A percentile compares a stretch with the other conserved stretches of the same genome.
These are phyloP conservation scores for Cercocebus atys DNA, from an alignment of 2,113 vertebrate genomes.

Conservation along the genomic window DNA sequence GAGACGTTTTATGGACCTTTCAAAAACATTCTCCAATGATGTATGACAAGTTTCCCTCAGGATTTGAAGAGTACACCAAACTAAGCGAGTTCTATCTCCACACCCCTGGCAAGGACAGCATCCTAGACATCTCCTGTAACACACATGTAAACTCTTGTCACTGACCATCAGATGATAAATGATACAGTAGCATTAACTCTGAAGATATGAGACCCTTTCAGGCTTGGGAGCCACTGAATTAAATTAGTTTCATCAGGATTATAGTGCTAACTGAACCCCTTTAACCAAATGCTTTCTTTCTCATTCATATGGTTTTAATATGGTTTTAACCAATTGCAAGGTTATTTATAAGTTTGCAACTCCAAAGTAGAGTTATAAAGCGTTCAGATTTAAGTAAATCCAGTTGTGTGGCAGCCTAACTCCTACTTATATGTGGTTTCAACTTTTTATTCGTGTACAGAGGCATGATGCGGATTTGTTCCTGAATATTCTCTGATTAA, in stretches of 20 bases:
- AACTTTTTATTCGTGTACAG: slow-evolving; percentile 83
- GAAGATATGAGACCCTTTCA: slow-evolving; percentile 70
- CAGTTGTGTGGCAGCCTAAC: slow-evolving; percentile 93
- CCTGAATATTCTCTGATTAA: slow-evolving; percentile 82
- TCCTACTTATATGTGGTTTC: slow-evolving; percentile 92
- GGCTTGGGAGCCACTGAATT: slow-evolving; percentile 76
- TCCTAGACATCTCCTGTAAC: slow-evolving; percentile 38
- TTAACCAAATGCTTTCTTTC: slow-evolving; percentile 84
- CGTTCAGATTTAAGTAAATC: slow-evolving; percentile 94
- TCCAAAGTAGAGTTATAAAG: slow-evolving; percentile 94
- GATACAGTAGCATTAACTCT: slow-evolving; percentile 57
- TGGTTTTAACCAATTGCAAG: slow-evolving; percentile 92
- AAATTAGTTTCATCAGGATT: slow-evolving; percentile 85
- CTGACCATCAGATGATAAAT: slow-evolving; percentile 53
- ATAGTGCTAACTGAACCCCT: slow-evolving; percentile 83
- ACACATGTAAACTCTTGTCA: slow-evolving; percentile 41
- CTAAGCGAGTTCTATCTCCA: slow-evolving; percentile 34
- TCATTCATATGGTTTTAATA: slow-evolving; percentile 95
- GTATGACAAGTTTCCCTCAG: slow-evolving; percentile 54
- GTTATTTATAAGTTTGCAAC: slow-evolving; percentile 97
- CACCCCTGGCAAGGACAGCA: not conserved
- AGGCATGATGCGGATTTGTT: slow-evolving; percentile 83
- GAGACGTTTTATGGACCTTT: slow-evolving; percentile 66
- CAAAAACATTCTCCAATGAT: slow-evolving; percentile 68
- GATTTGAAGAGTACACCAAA: slow-evolving; percentile 50